Conservation (phyloP, 2,113 vertebrate genomes). For the Nanorana parkeri region DNA sequence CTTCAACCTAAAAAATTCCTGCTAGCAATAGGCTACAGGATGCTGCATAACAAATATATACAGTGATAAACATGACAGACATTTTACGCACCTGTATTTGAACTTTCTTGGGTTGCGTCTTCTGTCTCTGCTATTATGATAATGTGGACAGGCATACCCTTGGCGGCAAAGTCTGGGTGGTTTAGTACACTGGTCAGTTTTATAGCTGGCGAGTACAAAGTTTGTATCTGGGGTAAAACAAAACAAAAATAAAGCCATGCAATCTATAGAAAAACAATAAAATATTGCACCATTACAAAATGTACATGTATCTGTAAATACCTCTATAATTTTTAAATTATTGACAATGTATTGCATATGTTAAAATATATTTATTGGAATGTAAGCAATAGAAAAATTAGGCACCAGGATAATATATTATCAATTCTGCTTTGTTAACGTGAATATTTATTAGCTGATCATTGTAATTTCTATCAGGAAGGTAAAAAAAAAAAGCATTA, state of each 20-base stretch:
- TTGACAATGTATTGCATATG: no score
- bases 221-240: slow-evolving; percentile 76
- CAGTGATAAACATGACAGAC: no score
- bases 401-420: no score
- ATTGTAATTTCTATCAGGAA: no score
- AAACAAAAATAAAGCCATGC: background rate
- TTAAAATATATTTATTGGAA: no score
- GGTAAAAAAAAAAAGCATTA: background rate
- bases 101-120: slow-evolving; percentile 87
- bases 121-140: slow-evolving; percentile 89
- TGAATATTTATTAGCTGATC: no score
- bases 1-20: no score
- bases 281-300: background rate
- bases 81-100: slow-evolving; percentile 82
- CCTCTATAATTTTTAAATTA: no score
- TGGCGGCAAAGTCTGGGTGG: slow-evolving; percentile 91
- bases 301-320: background rate
- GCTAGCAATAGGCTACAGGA: no score
- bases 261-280: background rate
- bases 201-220: slow-evolving; percentile 92
- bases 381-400: no score
- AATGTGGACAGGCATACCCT: slow-evolving; percentile 92
- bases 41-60: no score
- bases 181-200: slow-evolving; percentile 92
- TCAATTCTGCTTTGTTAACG: no score